Percentiles rank a stretch among this genome's conserved stretches.
Evolutionary conservation across 2,888 invertebrate genomes (phyloP).

Genomic region (Aleiodes leptofemur): DNA sequence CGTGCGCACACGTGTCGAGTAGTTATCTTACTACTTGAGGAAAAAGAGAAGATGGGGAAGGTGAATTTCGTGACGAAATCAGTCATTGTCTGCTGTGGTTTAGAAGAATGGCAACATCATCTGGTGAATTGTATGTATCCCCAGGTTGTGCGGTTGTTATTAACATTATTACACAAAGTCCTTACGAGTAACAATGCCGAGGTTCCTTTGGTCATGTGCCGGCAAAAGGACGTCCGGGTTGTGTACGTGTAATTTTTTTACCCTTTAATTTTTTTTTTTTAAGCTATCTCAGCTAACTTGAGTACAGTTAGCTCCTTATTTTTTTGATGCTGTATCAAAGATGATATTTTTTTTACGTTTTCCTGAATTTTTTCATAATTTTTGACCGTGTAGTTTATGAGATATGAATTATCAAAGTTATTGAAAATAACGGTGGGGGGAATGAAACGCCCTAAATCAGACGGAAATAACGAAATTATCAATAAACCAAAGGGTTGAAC

Average conservation of each 20-base stretch:
- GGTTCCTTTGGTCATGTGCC: conserved; percentile 16
- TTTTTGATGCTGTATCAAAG: too few species aligned
- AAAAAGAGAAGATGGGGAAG: conserved; percentile 21
- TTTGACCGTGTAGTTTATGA: too few species aligned
- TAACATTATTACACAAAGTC: conserved; percentile 36
- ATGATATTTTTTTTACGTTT: too few species aligned
- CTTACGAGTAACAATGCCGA: conserved; percentile 26
- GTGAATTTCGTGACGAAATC: conserved; percentile 24
- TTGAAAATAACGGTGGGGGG: too few species aligned
- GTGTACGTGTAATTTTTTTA: conserved; percentile 23
- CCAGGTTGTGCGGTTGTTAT: conserved; percentile 27
- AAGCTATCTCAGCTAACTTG: too few species aligned
- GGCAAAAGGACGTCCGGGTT: conserved; percentile 30
- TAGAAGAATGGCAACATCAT: conserved; percentile 5
- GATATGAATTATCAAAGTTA: too few species aligned
- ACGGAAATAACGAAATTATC: too few species aligned
- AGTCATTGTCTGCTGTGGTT: conserved; percentile 18
- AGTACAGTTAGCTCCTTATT: too few species aligned
- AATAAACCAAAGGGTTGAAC: too few species aligned
- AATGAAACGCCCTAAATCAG: too few species aligned
- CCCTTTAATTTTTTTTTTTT: conserved; percentile 31
- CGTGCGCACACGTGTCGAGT: conserved; percentile 43
- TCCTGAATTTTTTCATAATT: too few species aligned
- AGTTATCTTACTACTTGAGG: conserved; percentile 23
- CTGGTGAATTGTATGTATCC: conserved; percentile 25